These are phyloP conservation scores for Emydura subglobosa DNA, from an alignment of 2,113 vertebrate species.

Conservation along the genomic window DNA sequence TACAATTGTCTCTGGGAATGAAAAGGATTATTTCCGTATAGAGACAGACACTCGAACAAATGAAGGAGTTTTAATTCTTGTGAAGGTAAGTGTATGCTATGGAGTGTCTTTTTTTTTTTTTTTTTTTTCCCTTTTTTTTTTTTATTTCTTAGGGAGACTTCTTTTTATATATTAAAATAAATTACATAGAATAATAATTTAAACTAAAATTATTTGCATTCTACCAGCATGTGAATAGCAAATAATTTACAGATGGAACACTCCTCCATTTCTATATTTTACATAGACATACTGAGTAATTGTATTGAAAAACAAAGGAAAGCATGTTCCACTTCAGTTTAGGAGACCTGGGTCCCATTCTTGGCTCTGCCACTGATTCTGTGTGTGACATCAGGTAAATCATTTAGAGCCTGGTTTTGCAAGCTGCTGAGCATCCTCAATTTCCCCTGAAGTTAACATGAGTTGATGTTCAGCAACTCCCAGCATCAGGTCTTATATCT, in stretches of 20 bases:
- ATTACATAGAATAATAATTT: not conserved
- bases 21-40: conserved; percentile 88
- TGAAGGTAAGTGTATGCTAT: conserved; percentile 83
- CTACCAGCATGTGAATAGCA: not conserved
- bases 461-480: not conserved
- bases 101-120: not conserved
- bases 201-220: not conserved
- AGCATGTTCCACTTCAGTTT: not conserved
- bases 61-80: conserved; percentile 89
- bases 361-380: not conserved
- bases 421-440: not conserved
- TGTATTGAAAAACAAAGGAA: not conserved
- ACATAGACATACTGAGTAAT: not conserved
- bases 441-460: not conserved
- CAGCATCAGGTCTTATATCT: not conserved
- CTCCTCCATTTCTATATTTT: not conserved
- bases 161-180: not conserved
- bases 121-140: not conserved
- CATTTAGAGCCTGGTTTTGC: accelerated
- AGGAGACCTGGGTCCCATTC: not conserved
- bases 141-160: not conserved
- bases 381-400: not conserved
- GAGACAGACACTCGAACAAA: conserved; percentile 88
- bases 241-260: not conserved
- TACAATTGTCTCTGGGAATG: conserved; percentile 89